phyloP scores from a whole-genome alignment of 2,888 invertebrate genomes.

The Atethmia centrago region DNA sequence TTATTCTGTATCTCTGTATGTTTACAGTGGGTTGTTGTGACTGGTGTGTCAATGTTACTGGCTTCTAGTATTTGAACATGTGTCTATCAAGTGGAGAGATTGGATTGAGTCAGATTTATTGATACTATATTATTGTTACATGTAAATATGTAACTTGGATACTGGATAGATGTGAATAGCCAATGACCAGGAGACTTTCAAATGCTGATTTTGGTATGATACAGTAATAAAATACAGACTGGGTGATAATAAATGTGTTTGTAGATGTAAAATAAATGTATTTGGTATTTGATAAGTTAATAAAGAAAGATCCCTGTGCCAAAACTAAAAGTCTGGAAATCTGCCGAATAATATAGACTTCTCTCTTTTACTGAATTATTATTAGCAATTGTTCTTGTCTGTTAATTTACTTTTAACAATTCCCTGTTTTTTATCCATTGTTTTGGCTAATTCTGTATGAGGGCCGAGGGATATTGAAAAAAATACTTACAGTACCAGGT shows the following conservation, averaged over 20 bases:
- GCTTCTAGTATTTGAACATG: slow-evolving; percentile 33
- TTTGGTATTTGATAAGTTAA: background rate
- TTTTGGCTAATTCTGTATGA: background rate
- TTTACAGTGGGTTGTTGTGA: slow-evolving; percentile 38
- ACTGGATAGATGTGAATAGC: background rate
- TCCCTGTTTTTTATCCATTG: too few species aligned
- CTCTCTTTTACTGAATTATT: background rate
- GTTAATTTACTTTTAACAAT: background rate
- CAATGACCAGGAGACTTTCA: background rate
- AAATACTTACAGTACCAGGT: too few species aligned
- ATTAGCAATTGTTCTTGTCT: background rate
- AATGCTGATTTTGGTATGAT: background rate
- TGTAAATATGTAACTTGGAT: background rate
- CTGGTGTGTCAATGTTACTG: slow-evolving; percentile 38
- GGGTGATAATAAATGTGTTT: background rate
- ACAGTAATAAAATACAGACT: background rate
- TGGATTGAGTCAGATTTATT: slow-evolving; percentile 18
- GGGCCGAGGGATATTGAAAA: background rate
- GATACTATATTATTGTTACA: background rate
- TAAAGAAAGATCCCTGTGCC: too few species aligned
- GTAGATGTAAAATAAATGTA: background rate
- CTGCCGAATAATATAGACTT: background rate
- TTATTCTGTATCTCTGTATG: slow-evolving; percentile 9
- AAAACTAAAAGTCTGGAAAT: background rate
- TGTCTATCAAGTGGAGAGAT: slow-evolving; percentile 23